A percentile compares a stretch with the other conserved stretches of the same genome.
Conservation (phyloP, 2,797 vertebrate species). For the Rhyacichthys aspro region DNA sequence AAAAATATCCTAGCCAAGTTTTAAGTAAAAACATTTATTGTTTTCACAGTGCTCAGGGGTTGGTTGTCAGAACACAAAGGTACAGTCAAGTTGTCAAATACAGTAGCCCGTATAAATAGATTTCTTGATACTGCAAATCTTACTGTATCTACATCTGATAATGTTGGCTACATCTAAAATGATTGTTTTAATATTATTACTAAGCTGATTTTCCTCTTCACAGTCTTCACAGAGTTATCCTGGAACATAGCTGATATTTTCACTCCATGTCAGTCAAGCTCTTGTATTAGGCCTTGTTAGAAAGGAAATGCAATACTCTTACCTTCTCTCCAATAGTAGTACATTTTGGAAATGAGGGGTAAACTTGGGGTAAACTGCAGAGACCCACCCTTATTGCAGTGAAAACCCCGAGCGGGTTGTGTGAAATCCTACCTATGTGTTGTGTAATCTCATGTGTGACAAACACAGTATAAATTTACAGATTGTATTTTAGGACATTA, state of each 20-base stretch:
- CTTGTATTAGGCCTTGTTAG: too few species aligned
- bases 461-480: constrained; percentile 17
- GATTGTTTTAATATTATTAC: constrained; percentile 3
- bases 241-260: constrained; percentile 2
- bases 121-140: constrained; percentile 25
- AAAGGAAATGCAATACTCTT: not conserved
- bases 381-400: not conserved
- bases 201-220: not conserved
- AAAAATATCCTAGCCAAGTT: too few species aligned
- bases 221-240: constrained; percentile 4
- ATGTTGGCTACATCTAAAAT: constrained; percentile 11
- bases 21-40: constrained; percentile 52
- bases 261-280: too few species aligned
- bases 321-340: not conserved
- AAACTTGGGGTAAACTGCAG: not conserved
- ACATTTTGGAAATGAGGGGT: not conserved
- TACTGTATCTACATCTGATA: not conserved
- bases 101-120: constrained; percentile 8
- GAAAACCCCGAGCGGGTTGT: not conserved
- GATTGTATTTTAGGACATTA: constrained; percentile 7
- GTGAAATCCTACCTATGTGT: constrained; percentile 4
- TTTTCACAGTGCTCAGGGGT: constrained; percentile 66
- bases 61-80: constrained; percentile 43
- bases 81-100: constrained; percentile 40
- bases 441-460: constrained; percentile 5